Percentiles rank a stretch among this genome's conserved stretches.
Conservation (phyloP, 2,113 vertebrate species). For the Plecturocebus donacophilus region DNA sequence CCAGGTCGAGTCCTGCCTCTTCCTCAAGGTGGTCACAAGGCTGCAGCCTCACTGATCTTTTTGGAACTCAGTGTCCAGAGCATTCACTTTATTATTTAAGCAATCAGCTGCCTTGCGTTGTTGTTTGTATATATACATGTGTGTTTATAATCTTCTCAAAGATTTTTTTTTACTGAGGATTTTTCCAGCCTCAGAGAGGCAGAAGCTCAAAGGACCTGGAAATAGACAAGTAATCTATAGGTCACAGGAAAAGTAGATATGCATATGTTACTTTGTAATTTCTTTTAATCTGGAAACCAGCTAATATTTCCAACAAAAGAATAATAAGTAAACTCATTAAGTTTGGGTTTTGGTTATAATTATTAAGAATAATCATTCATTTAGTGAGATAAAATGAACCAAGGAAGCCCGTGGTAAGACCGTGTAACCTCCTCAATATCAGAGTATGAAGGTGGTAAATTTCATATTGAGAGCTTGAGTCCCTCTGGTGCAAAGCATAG, state of each 20-base stretch:
- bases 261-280: neutral
- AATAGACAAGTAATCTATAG: neutral
- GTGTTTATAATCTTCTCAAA: neutral
- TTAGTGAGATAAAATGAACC: neutral
- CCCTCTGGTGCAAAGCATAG: neutral
- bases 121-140: neutral
- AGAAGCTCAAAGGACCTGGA: neutral
- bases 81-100: conserved; percentile 29
- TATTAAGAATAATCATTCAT: conserved; percentile 35
- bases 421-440: neutral
- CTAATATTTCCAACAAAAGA: conserved; percentile 20
- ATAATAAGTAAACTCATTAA: conserved; percentile 36
- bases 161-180: neutral
- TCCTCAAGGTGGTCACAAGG: neutral
- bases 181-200: conserved; percentile 42
- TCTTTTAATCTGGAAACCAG: neutral
- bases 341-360: conserved; percentile 21
- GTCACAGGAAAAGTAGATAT: neutral
- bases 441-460: neutral
- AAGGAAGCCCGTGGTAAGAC: neutral
- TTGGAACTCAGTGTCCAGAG: conserved; percentile 19
- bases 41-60: neutral
- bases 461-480: neutral
- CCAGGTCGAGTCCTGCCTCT: neutral
- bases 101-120: neutral